Percentiles rank a stretch among this genome's conserved stretches.
Conservation (phyloP, 2,888 invertebrate genomes). For the Tetranychus truncatus region DNA sequence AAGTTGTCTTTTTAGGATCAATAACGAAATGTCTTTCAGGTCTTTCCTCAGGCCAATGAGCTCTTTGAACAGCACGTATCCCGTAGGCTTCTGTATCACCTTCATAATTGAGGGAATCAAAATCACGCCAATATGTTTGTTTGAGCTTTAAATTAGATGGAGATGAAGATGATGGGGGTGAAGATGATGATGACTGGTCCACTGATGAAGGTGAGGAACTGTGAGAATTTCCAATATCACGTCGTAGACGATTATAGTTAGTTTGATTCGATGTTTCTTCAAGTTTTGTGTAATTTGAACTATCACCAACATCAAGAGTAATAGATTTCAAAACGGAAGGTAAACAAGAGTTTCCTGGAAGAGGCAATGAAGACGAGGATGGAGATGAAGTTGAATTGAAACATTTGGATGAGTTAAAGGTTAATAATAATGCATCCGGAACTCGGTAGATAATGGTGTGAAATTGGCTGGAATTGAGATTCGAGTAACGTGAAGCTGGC, state of each 20-base stretch:
- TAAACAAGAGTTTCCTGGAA: neutral
- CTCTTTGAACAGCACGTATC: conserved; percentile 27
- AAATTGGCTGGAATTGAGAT: conserved; percentile 35
- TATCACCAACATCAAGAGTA: neutral
- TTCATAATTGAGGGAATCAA: conserved; percentile 24
- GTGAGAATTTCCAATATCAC: neutral
- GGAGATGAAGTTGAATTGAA: neutral
- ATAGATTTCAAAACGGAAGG: neutral
- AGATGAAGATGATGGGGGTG: neutral
- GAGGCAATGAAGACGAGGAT: neutral
- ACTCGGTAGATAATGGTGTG: conserved; percentile 68
- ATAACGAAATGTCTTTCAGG: conserved; percentile 26
- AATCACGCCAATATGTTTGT: conserved; percentile 21
- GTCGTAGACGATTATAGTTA: neutral
- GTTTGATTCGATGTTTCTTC: neutral
- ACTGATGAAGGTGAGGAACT: neutral
- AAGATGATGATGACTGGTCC: neutral
- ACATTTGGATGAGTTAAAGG: neutral
- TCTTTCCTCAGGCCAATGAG: conserved; percentile 25
- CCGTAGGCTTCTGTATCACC: conserved; percentile 25
- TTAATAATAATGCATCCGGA: conserved; percentile 46
- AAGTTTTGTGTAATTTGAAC: neutral
- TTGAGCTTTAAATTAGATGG: neutral
- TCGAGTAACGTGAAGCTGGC: conserved; percentile 47
- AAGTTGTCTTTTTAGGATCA: conserved; percentile 49